Evolutionary conservation across 2,888 invertebrate species (phyloP), one percentile per base, ranked within the genome.

Genomic region (Hirtodrosophila duncani): DNA sequence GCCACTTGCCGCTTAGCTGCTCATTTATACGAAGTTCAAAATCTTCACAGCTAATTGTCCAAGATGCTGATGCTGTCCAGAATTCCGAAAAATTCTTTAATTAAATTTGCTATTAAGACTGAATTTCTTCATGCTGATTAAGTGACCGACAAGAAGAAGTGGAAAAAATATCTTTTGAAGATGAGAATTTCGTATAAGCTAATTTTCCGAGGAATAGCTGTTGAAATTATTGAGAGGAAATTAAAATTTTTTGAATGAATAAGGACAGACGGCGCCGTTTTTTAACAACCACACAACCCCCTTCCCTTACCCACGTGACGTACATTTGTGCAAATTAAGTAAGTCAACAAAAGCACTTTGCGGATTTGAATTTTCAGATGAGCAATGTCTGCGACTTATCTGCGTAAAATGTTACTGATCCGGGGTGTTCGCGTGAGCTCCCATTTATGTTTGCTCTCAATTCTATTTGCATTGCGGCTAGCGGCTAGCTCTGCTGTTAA

Each of bases 261-360:
- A 57, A 58, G 17, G 18, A 26, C 50, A 27, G 31, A 18, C 10
- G 31, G 13, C 39, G 38, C 24, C 44, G 17, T 30, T 6, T 11
- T 13, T 11, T 10, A 10, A 8, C 24, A n/a, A 18, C 13, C 0
- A 7, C 24, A 13, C 6, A 11, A 20, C 4, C 17, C 10, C 24
- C 1, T 6, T 11, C 34, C 14, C 36, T 17, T 23, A 41, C 38
- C 14, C 50, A 36, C 7, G 9, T 27, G 36, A 38, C 51, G 61
- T 51, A 45, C 63, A 74, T 61, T 77, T 56, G n/a, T n/a, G 64
- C 63, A 68, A 79, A 77, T 77, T 79, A 77, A 79, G 79, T 79
- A 71, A 77, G 79, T 75, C 77, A 79, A 77, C 77, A 77, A 39
- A 65, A 77, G 72, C 71, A 75, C 75, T 75, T 77, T 77, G 77